Percentiles rank a stretch among this genome's conserved stretches.
phyloP scores from a whole-genome alignment of 2,113 vertebrate genomes.

The Corythoichthys intestinalis region DNA sequence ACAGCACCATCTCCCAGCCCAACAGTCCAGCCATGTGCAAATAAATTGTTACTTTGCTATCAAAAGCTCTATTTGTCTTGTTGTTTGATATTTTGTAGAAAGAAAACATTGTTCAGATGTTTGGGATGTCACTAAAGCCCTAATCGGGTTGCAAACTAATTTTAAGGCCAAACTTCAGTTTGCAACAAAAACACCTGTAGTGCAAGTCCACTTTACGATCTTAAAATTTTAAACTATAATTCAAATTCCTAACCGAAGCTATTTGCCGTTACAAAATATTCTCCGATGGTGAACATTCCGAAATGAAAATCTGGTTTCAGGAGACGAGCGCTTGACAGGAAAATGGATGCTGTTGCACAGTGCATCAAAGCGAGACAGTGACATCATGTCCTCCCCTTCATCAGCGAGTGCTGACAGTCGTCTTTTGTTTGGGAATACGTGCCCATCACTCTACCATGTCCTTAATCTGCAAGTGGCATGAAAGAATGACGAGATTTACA shows the following conservation, averaged over 20 bases:
- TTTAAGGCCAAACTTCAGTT: neutral
- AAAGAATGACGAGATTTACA: conserved; percentile 36
- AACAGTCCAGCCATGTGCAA: no score
- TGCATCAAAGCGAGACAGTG: conserved; percentile 16
- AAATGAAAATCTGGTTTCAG: conserved; percentile 6
- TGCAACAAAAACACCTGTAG: neutral
- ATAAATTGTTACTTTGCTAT: no score
- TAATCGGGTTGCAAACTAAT: neutral
- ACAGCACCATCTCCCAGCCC: no score
- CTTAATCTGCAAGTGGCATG: conserved; percentile 39
- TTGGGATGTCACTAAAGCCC: neutral
- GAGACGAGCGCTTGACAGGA: conserved; percentile 11
- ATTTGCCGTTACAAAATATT: neutral
- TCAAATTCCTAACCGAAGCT: neutral
- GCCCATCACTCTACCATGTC: conserved; percentile 28
- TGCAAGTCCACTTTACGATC: neutral
- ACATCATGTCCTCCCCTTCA: neutral
- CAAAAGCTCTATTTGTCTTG: no score
- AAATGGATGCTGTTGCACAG: conserved; percentile 19
- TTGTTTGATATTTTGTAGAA: no score
- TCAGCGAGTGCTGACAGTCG: conserved; percentile 4
- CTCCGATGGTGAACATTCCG: conserved; percentile 23
- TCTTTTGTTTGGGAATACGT: conserved; percentile 35
- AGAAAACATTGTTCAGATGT: no score
- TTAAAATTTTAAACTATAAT: neutral